Evolutionary conservation across 2,113 vertebrate genomes (phyloP).

Genomic region (Macrotis lagotis): DNA sequence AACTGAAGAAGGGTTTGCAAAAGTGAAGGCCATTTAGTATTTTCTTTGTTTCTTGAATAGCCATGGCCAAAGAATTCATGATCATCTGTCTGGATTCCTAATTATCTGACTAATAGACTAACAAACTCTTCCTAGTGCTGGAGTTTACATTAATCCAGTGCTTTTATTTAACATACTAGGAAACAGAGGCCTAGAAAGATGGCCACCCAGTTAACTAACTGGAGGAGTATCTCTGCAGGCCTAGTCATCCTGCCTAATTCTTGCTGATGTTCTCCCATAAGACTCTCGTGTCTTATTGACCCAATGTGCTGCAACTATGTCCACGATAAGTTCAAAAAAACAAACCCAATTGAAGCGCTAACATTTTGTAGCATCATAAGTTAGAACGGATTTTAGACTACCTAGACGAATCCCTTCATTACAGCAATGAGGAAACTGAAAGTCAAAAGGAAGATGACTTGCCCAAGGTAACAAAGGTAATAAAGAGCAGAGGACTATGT

Average conservation of each 20-base stretch:
- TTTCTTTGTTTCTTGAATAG: not conserved
- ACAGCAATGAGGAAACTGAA: not conserved
- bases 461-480: not conserved
- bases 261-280: not conserved
- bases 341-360: not conserved
- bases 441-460: not conserved
- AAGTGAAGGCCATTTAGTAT: not conserved
- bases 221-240: not conserved
- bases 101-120: not conserved
- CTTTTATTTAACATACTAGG: not conserved
- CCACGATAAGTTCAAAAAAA: not conserved
- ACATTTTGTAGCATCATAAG: not conserved
- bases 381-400: not conserved
- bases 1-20: no score
- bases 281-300: not conserved
- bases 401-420: not conserved
- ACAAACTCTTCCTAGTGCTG: not conserved
- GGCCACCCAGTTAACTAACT: not conserved
- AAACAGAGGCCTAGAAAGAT: not conserved
- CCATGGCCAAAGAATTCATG: not conserved
- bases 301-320: not conserved
- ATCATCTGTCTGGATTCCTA: not conserved
- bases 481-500: not conserved
- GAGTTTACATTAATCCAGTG: not conserved
- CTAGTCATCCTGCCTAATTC: not conserved